Base-by-base conservation (phyloP, 2,888 invertebrate genomes). In the Parnassius orleans region DNA sequence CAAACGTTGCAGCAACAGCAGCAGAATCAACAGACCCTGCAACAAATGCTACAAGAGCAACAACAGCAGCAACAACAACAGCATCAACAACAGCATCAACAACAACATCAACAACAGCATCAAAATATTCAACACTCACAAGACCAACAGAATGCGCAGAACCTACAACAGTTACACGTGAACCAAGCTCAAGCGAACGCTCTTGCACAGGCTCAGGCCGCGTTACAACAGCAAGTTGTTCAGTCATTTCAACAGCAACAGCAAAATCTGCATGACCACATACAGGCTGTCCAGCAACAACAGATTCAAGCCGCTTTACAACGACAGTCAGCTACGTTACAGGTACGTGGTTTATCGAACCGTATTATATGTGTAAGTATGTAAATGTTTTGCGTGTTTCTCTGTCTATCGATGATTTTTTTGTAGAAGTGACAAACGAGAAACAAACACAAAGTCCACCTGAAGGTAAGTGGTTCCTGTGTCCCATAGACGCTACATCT, bases 291-390 rank as follows among this genome's bases (percentile, higher is more conserved):
- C 1, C 90, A 90, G 64, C 91, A 90, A 72, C 90, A 90, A 71
- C 90, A 91, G 69, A 90, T 91, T 56, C 91, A 91, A 72, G 91
- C 89, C 70, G 91, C 89, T 52, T 75, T 90, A 66, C 91, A 91
- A 71, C 69, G 89, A 53, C 91, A 91, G 72, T 87, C 91, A 70
- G 89, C 88, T 65, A 86, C 88, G 46, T 76, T 91, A 72, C 91
- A 90, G 85, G 91, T 87, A 72, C 57, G 53, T 57, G 55, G 24
- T 46, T 53, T 19, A 33, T 33, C 33, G 33, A 33, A 33, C 33
- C 5, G 33, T 33, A 33, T 33, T 33, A 33, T 33, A 7, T 33
- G 33, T 33, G 33, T 33, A 33, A 7, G 33, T 33, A 33, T 33
- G 33, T 33, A 33, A 33, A 33, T 33, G 33, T 33, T 33, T 33